Conservation (phyloP, 2,888 invertebrate species). For the Eristalinus aeneus region DNA sequence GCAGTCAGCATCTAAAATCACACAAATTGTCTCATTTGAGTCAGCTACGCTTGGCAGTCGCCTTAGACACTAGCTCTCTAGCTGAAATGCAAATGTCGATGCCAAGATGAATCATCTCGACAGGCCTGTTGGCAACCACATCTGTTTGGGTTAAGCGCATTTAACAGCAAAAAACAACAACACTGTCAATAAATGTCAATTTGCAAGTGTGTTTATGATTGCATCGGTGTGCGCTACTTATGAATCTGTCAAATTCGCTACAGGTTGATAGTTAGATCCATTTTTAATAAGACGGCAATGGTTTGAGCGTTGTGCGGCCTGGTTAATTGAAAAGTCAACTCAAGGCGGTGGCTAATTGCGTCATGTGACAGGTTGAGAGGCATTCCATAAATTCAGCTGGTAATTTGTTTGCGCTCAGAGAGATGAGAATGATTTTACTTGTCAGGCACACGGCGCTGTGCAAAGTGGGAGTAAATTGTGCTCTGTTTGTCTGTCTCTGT, state of each 20-base stretch:
- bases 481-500: too few relatives aligned
- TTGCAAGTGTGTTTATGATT: slow-evolving; percentile 26
- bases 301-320: slow-evolving; percentile 35
- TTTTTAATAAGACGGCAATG: slow-evolving; percentile 51
- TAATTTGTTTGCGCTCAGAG: background rate
- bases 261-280: slow-evolving; percentile 12
- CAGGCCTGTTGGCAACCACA: background rate
- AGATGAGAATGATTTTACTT: background rate
- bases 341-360: slow-evolving; percentile 52
- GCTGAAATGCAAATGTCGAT: slow-evolving; percentile 37
- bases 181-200: background rate
- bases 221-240: slow-evolving; percentile 22
- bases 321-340: slow-evolving; percentile 43
- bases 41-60: background rate
- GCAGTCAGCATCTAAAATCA: slow-evolving; percentile 45
- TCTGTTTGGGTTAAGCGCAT: background rate
- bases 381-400: background rate
- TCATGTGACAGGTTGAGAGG: slow-evolving; percentile 50
- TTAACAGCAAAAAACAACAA: slow-evolving; percentile 10
- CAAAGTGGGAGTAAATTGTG: background rate
- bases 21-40: slow-evolving; percentile 43
- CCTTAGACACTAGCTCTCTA: background rate
- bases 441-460: background rate
- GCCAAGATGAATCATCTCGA: slow-evolving; percentile 43
- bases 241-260: slow-evolving; percentile 18